A percentile compares a stretch with the other conserved stretches of the same genome.
phyloP scores from a whole-genome alignment of 1,140 invertebrate species.

The Aethina tumida region DNA sequence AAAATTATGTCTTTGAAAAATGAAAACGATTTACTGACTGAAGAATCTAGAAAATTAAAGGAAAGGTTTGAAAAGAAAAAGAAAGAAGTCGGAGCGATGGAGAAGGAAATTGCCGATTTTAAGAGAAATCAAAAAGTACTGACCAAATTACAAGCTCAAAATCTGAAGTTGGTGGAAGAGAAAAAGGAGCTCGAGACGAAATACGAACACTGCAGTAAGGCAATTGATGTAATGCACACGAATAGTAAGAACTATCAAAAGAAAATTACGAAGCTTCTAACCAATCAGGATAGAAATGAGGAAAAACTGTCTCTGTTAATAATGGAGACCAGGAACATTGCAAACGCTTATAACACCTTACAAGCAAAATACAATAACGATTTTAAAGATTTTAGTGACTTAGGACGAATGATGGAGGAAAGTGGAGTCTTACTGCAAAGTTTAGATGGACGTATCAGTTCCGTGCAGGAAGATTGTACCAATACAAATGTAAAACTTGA shows the following conservation, averaged over 20 bases:
- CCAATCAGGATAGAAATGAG: too few relatives aligned
- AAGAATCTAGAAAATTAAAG: conserved; percentile 11
- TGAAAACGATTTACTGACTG: not conserved
- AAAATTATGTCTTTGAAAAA: conserved; percentile 9
- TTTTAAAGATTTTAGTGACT: too few relatives aligned
- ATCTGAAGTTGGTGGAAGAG: not conserved
- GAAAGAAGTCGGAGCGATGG: conserved; percentile 2
- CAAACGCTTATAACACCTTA: too few relatives aligned
- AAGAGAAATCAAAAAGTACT: conserved; percentile 1
- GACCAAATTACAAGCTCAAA: not conserved
- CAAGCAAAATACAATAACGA: too few relatives aligned
- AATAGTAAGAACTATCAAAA: not conserved
- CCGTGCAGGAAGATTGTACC: too few relatives aligned
- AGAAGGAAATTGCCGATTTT: conserved; percentile 3
- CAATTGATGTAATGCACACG: not conserved
- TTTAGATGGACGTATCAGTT: too few relatives aligned
- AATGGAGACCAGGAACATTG: too few relatives aligned
- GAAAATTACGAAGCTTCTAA: too few relatives aligned
- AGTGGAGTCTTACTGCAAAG: too few relatives aligned
- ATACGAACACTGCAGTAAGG: not conserved
- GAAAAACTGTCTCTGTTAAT: too few relatives aligned
- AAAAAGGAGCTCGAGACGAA: not conserved
- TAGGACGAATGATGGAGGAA: too few relatives aligned
- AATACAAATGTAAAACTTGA: not conserved
- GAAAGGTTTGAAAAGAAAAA: conserved; percentile 10